Base-by-base conservation (phyloP, 2,113 vertebrate species). In the Pholis gunnellus region DNA sequence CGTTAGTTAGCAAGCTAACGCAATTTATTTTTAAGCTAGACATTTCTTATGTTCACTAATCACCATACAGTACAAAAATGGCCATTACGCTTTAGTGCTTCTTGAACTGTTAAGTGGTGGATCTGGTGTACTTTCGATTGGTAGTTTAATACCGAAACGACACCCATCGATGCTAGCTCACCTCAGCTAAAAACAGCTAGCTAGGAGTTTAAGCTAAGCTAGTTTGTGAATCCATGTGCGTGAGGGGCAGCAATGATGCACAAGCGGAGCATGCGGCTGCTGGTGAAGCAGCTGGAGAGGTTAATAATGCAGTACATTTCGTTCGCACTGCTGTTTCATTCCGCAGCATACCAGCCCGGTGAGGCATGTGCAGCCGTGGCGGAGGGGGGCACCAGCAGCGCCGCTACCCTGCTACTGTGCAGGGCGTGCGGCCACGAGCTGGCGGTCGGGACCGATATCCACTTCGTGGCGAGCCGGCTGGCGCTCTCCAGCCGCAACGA, bases 341-440 rank as follows among this genome's bases (percentile, higher is more conserved):
- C 56, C 9, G 57, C 69, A 0, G 66, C 13, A 2, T 36, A 50
- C 18, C 57, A 29, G 48, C 59, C 52, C 3, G 64, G 46, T 1
- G 86, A 81, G 27, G 73, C 86, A 22, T 94, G 93, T 61, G 66
- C 59, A 9, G 31, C 61, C 1, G 60, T 5, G 34, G 59, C 31
- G 3, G 50, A 57, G 22, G 54, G 52, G 42, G 75, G 11, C 83
- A 76, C 69, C 0, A 65, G 64, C 38, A 85, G 83, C 87, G 0
- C 60, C 36, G 88, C 79, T n/a, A 14, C 82, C 6, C 56, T 88
- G 11, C 20, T 94, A 7, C 69, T 93, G 25, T 94, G 84, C 61
- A 60, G 88, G 42, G 73, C 89, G 10, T 91, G 92, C 17, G 81
- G 95, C 18, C 67, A 94, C 9, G 91, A 95, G 70, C 61, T 94